phyloP scores from a whole-genome alignment of 2,113 vertebrate species.

The Cyprinus carpio region DNA sequence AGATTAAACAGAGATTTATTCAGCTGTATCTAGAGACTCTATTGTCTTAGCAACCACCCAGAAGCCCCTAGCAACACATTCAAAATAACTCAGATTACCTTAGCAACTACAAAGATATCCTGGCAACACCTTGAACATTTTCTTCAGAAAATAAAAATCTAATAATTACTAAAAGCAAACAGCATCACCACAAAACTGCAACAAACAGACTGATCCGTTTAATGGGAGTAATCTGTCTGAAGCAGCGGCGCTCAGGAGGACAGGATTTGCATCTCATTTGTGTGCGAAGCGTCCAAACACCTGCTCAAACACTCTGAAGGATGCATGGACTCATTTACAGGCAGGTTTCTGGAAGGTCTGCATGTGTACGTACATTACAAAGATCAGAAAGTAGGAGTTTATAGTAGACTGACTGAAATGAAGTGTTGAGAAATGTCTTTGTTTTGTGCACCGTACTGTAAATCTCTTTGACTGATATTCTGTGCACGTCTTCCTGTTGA shows the following conservation, averaged over 20 bases:
- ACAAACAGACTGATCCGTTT: slow-evolving; percentile 19
- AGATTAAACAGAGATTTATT: not conserved
- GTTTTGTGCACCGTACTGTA: not conserved
- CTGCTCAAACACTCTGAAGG: slow-evolving; percentile 39
- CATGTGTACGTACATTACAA: not conserved
- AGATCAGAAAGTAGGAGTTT: not conserved
- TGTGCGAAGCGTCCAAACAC: slow-evolving; percentile 17
- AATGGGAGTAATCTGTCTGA: slow-evolving; percentile 36
- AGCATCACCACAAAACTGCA: not conserved
- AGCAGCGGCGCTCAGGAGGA: slow-evolving; percentile 10
- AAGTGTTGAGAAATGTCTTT: not conserved
- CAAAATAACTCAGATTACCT: too few relatives aligned
- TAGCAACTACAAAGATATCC: too few relatives aligned
- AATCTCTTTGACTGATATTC: not conserved
- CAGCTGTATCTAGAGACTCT: not conserved
- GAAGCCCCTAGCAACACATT: too few relatives aligned
- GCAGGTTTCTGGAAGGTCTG: not conserved
- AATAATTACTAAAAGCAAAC: not conserved
- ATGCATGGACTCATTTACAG: not conserved
- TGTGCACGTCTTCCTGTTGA: not conserved
- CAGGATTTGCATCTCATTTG: slow-evolving; percentile 55
- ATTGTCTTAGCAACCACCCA: not conserved
- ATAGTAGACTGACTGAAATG: not conserved
- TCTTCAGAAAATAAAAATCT: too few relatives aligned
- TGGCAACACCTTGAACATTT: too few relatives aligned